These are phyloP conservation scores for Macropodus opercularis DNA, from an alignment of 2,797 vertebrate species.

Conservation along the genomic window DNA sequence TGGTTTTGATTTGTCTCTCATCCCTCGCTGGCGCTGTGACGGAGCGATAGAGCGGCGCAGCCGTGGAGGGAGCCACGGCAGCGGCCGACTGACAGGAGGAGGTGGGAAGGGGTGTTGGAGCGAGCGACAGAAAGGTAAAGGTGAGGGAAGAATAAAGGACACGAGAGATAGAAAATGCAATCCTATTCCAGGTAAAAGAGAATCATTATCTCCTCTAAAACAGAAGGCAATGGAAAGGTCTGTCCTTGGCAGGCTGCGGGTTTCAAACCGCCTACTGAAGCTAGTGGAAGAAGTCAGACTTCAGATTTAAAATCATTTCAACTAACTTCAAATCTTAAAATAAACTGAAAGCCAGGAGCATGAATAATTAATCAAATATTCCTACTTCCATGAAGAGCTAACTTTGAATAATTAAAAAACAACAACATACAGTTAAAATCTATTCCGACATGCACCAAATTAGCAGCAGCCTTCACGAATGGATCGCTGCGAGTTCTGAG, in stretches of 20 bases:
- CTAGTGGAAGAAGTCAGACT: conserved; percentile 1
- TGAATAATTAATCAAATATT: conserved; percentile 20
- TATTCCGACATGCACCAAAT: neutral
- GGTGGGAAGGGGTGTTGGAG: conserved; percentile 24
- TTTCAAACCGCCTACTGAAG: conserved; percentile 17
- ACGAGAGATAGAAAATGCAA: conserved; percentile 74
- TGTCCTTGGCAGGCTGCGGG: conserved; percentile 55
- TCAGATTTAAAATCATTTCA: conserved; percentile 31
- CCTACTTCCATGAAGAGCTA: neutral
- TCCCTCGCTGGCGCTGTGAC: conserved; percentile 65
- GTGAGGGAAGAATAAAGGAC: conserved; percentile 57
- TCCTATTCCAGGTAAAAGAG: conserved; percentile 76
- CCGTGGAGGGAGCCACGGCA: conserved; percentile 48
- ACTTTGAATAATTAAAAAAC: conserved; percentile 13
- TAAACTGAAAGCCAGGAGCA: neutral
- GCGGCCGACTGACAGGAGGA: conserved; percentile 41
- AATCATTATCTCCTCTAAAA: conserved; percentile 77
- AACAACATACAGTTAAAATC: neutral
- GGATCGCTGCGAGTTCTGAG: neutral
- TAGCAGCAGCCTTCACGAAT: neutral
- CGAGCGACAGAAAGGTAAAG: conserved; percentile 61
- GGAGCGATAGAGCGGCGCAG: conserved; percentile 65
- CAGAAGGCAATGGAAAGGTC: conserved; percentile 59
- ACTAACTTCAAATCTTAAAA: conserved; percentile 3
- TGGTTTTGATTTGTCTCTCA: conserved; percentile 79